Evolutionary conservation across 2,113 vertebrate species (phyloP), one percentile per base, ranked within the genome.

Genomic region (Columba janthina): DNA sequence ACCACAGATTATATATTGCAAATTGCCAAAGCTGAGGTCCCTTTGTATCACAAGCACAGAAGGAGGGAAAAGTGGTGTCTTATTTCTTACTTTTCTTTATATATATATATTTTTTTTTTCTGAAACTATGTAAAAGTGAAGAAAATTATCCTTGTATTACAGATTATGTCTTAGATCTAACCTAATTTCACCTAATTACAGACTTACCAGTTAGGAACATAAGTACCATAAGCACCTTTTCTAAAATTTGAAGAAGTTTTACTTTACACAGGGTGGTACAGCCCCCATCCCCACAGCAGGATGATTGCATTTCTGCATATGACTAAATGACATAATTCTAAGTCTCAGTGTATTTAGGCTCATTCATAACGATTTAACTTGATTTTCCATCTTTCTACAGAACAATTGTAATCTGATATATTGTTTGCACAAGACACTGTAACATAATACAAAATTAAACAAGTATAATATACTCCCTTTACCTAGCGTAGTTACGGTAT

Each of bases 221-320:
- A 75, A 38, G 42, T 90, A 40, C 12, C 14, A 7, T 28, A 24
- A 38, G 3, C 14, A 88, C 9, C 3, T 82, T 79, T 65, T 56
- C 22, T 5, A 60, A 38, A 60, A 71, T 18, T 85, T 60, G 26
- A 78, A 65, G 44, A 89, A 34, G 4, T 46, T 87, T 60, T 71
- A 36, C 15, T 36, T 58, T 85, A 32, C 20, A 9, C 5, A 54
- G 16, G 10, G 14, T 50, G 14, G 15, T 44, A 65, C 14, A 61
- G 10, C 3, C 26, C 25, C 10, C 28, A n/a, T 11, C 3, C 1
- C 3, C 25, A 34, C 8, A 2, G 0, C 42, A 78, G 40, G 31
- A 12, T 64, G 28, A 66, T 25, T 54, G 21, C 14, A 46, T 72
- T 85, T 93, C 57, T 88, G 13, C 18, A n/a, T 46, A 58, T 72